Base-by-base conservation (phyloP, 2,888 invertebrate genomes). In the Tetragonisca angustula region DNA sequence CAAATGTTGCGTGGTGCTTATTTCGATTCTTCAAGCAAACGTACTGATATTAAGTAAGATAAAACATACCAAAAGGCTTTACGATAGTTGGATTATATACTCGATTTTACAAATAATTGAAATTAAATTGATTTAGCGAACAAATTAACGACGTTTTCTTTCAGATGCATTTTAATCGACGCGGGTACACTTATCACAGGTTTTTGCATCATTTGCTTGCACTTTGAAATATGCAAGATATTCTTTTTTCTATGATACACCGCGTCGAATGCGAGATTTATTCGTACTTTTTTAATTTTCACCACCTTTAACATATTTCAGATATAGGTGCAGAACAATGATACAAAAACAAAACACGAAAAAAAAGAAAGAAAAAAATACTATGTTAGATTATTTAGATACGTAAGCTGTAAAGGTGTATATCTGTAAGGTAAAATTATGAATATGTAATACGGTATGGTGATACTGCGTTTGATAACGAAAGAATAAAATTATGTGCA, bases 391-490 rank as follows among this genome's bases (percentile, higher is more conserved):
- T 36, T 81, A 32, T 32, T 32, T 32, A 32, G 32, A 79, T 88
- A 84, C 73, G 69, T 89, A 90, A 88, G 72, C 78, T 87, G 85
- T 81, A 84, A 64, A 76, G 52, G 54, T 79, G 78, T 87, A 88
- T 87, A 83, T 72, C 72, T 65, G 81, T 83, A 90, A 90, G 87
- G 90, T 89, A 90, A 91, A 90, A 88, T 89, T 88, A 76, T 87
- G 85, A 87, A 79, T 87, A 87, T 87, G 85, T 79, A 79, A 75
- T 76, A 84, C 76, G 78, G 76, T 85, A 83, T 74, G 78, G 43
- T 67, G 87, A 32, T 86, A 81, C 82, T 87, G 84, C 88, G 88
- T 90, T 91, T 91, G 88, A 90, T 91, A 91, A 89, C 62, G 83
- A 90, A 85, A 88, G 85, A 91, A 91, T 90, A 89, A 91, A 88